A percentile compares a stretch with the other conserved stretches of the same genome.
phyloP scores from a whole-genome alignment of 2,797 vertebrate species.

The Mormyrus hasselquistii region DNA sequence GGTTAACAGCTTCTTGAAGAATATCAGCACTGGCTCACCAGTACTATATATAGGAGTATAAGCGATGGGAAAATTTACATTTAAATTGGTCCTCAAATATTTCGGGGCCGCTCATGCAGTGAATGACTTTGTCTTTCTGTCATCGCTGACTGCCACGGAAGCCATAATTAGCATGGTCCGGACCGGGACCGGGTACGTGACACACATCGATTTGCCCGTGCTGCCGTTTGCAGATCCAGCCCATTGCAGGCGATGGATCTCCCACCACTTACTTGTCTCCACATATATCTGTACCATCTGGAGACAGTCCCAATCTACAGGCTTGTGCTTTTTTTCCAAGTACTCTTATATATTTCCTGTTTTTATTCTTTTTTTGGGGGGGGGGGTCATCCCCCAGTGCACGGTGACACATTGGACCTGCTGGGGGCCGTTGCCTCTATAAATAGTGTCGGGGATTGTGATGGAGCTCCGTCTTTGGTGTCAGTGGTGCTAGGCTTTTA shows the following conservation, averaged over 20 bases:
- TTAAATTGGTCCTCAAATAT: constrained; percentile 24
- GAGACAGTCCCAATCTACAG: neutral
- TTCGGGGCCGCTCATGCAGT: constrained; percentile 24
- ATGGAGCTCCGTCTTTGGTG: constrained; percentile 9
- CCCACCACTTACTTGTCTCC: neutral
- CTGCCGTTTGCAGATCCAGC: neutral
- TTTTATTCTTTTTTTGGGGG: neutral
- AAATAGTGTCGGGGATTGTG: neutral
- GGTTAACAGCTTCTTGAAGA: constrained; percentile 6
- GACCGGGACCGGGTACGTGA: neutral
- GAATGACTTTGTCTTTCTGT: constrained; percentile 31
- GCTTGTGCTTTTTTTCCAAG: neutral
- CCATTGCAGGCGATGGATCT: too few species aligned
- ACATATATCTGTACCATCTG: neutral
- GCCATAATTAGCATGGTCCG: constrained; percentile 2
- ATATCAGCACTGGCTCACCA: constrained; percentile 11
- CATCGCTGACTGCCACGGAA: constrained; percentile 27
- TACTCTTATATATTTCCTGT: neutral
- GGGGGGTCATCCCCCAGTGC: neutral
- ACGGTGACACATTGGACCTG: neutral
- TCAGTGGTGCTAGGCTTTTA: neutral
- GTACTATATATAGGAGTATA: constrained; percentile 13
- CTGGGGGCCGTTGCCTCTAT: neutral
- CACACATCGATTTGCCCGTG: neutral
- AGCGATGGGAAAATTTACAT: constrained; percentile 20